Evolutionary conservation across 2,797 vertebrate species (phyloP).

Genomic region (Poliocrania exsul): DNA sequence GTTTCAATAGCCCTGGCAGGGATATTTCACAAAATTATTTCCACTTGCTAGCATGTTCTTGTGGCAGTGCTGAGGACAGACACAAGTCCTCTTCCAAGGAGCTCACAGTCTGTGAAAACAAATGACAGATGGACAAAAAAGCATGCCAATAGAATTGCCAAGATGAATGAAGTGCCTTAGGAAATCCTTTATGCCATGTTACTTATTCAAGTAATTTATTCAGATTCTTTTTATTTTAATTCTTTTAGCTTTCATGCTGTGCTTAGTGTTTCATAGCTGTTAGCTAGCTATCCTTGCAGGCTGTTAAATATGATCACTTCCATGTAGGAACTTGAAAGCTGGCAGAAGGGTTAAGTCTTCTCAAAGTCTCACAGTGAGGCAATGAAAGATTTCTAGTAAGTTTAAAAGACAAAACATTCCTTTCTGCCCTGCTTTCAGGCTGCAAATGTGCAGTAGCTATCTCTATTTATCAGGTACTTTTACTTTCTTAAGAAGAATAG

Average conservation of each 20-base stretch:
- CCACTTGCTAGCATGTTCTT: background rate
- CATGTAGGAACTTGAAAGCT: background rate
- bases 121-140: background rate
- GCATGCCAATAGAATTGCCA: background rate
- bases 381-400: background rate
- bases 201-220: background rate
- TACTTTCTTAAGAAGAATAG: background rate
- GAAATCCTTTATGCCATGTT: background rate
- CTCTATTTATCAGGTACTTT: background rate
- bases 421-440: background rate
- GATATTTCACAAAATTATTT: background rate
- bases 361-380: background rate
- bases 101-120: background rate
- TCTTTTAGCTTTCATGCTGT: background rate
- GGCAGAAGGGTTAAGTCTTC: background rate
- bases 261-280: background rate
- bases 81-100: background rate
- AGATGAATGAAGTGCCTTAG: background rate
- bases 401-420: background rate
- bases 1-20: background rate
- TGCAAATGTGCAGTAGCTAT: background rate
- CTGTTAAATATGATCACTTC: background rate
- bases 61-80: background rate
- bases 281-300: background rate
- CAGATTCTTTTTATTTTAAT: background rate